These are phyloP conservation scores for Charina bottae DNA, from an alignment of 2,113 vertebrate species.

Conservation along the genomic window DNA sequence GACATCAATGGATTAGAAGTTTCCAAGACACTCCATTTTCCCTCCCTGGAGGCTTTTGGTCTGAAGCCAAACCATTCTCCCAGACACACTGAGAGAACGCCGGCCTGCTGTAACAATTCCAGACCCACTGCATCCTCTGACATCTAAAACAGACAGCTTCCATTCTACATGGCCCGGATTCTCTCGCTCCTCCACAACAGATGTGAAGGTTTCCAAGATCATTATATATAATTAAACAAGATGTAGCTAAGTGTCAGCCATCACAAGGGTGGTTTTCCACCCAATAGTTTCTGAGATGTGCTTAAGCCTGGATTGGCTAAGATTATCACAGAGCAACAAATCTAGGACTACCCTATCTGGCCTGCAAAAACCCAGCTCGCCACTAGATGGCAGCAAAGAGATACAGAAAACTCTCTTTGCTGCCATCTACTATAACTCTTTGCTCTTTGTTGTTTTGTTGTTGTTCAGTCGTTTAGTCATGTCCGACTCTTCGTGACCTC, in stretches of 20 bases:
- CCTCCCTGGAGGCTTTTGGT: not conserved
- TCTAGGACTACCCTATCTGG: not conserved
- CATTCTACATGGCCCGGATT: not conserved
- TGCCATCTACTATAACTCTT: not conserved
- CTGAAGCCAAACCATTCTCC: slow-evolving; percentile 29
- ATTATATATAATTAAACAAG: not conserved
- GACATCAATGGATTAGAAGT: not conserved
- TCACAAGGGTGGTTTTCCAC: not conserved
- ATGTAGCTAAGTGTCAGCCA: not conserved
- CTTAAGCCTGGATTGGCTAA: not conserved
- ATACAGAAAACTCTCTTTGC: not conserved
- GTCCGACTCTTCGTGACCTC: no score
- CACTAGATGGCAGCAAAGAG: not conserved
- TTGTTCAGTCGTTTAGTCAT: no score
- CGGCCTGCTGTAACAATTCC: not conserved
- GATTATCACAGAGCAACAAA: no score
- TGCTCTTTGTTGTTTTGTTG: no score
- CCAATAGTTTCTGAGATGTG: not conserved
- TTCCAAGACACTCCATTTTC: not conserved
- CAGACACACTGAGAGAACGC: not conserved
- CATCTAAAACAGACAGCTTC: not conserved
- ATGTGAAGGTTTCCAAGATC: not conserved
- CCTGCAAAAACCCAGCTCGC: not conserved
- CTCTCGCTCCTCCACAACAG: slow-evolving; percentile 4
- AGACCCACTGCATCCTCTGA: not conserved